A percentile compares a stretch with the other conserved stretches of the same genome.
These are phyloP conservation scores for Darevskia mixta DNA, from an alignment of 2,797 vertebrate genomes.

Conservation along the genomic window DNA sequence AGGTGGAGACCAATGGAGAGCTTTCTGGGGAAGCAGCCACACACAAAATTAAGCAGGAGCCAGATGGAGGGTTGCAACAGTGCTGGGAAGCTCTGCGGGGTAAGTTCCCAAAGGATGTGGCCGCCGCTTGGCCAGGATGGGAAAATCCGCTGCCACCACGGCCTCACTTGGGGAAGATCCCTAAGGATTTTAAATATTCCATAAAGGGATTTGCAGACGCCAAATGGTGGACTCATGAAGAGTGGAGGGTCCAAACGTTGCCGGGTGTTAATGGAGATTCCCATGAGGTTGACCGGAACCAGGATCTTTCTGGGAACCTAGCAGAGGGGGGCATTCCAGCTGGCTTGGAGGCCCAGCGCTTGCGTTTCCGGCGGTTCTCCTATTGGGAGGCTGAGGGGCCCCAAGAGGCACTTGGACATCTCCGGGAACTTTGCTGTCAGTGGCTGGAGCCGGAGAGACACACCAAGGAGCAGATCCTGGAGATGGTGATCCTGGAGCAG, in stretches of 20 bases:
- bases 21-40: not conserved
- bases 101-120: not conserved
- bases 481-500: conserved; percentile 14
- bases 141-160: not conserved
- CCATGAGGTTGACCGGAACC: not conserved
- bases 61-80: not conserved
- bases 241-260: not conserved
- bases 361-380: not conserved
- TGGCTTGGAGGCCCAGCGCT: not conserved
- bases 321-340: not conserved
- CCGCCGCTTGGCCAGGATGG: not conserved
- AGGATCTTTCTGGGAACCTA: not conserved
- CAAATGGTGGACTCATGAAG: not conserved
- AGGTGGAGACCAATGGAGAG: not conserved
- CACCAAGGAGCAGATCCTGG: conserved; percentile 3
- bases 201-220: not conserved
- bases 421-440: not conserved
- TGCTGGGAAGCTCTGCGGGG: not conserved
- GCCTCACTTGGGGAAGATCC: not conserved
- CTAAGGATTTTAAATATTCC: not conserved
- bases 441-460: not conserved
- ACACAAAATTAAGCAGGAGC: not conserved
- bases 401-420: not conserved
- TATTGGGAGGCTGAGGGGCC: conserved; percentile 14
- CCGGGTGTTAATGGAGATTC: not conserved